phyloP scores from a whole-genome alignment of 2,113 vertebrate species.

The Camarhynchus parvulus region DNA sequence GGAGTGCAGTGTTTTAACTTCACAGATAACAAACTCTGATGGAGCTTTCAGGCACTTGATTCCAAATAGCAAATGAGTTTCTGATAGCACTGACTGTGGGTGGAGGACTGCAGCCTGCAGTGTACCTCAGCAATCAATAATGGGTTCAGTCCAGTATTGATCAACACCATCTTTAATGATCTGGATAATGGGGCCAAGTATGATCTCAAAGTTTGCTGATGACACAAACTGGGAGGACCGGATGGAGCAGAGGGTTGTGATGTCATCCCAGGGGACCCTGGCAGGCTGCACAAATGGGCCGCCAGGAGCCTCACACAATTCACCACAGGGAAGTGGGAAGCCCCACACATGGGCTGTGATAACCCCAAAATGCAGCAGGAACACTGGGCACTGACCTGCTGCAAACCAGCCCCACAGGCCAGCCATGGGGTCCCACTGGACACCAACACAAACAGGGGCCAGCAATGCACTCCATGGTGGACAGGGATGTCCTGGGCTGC shows the following conservation, averaged over 20 bases:
- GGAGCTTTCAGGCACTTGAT: neutral
- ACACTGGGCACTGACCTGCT: neutral
- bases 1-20: neutral
- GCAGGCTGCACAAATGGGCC: neutral
- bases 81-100: neutral
- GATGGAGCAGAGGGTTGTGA: neutral
- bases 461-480: neutral
- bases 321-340: neutral
- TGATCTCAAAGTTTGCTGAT: neutral
- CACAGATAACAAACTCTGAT: neutral
- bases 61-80: neutral
- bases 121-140: neutral
- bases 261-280: neutral
- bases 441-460: neutral
- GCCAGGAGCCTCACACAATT: neutral
- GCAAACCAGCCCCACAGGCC: neutral
- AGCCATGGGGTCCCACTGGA: neutral
- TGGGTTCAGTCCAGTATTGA: neutral
- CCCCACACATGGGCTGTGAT: rapidly evolving
- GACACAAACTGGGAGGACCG: neutral
- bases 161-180: neutral
- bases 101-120: neutral
- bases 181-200: neutral
- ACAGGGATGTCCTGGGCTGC: neutral
- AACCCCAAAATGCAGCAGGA: neutral